These are phyloP conservation scores for Megaceryle torquata DNA, from an alignment of 2,113 vertebrate species.

Conservation along the genomic window DNA sequence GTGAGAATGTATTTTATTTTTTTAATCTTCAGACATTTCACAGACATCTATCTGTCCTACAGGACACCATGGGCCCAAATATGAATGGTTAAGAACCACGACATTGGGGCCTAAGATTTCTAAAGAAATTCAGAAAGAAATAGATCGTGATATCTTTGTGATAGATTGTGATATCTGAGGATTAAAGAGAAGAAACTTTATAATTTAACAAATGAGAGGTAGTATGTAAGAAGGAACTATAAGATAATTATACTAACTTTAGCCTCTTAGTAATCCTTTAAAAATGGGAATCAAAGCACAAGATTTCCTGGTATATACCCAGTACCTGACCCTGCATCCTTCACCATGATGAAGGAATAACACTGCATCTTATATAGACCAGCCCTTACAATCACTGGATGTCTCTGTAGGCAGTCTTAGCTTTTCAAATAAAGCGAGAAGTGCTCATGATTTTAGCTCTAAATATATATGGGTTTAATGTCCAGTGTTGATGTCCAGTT, in stretches of 20 bases:
- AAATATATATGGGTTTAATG: neutral
- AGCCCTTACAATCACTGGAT: neutral
- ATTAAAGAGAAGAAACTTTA: neutral
- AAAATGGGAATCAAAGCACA: neutral
- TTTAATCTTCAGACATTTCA: neutral
- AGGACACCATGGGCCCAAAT: neutral
- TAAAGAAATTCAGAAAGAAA: neutral
- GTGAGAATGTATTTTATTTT: neutral
- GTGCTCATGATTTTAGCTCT: neutral
- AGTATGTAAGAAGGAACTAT: neutral
- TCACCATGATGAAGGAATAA: neutral
- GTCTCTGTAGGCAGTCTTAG: neutral
- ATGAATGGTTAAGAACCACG: neutral
- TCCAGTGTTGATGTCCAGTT: neutral
- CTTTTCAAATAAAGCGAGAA: neutral
- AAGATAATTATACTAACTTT: neutral
- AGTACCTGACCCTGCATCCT: neutral
- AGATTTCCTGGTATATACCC: neutral
- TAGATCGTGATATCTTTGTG: neutral
- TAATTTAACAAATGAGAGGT: neutral
- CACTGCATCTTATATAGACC: neutral
- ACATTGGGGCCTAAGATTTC: neutral
- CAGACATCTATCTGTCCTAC: neutral
- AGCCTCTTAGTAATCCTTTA: neutral
- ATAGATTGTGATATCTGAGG: neutral